phyloP scores from a whole-genome alignment of 2,113 vertebrate species.

The Hylia prasina region DNA sequence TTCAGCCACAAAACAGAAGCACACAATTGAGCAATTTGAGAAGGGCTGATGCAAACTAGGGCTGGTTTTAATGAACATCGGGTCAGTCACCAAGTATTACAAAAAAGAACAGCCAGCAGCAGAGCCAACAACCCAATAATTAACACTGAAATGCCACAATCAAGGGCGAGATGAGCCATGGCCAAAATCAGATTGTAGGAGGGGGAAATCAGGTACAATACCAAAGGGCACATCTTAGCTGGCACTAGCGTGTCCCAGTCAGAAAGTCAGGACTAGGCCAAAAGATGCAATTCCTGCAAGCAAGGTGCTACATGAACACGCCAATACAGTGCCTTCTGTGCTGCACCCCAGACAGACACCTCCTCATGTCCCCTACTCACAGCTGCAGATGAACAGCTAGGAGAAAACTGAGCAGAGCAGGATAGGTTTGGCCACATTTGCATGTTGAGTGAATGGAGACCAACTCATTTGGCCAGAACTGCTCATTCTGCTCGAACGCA shows the following conservation, averaged over 20 bases:
- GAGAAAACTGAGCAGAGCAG: not conserved
- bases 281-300: not conserved
- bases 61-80: not conserved
- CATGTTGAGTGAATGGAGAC: not conserved
- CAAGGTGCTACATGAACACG: not conserved
- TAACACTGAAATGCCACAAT: not conserved
- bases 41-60: not conserved
- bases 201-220: fast-evolving
- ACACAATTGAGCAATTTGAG: not conserved
- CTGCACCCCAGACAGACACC: fast-evolving
- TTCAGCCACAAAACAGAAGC: not conserved
- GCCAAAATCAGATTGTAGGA: not conserved
- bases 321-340: fast-evolving
- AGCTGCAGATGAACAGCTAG: not conserved
- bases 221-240: not conserved
- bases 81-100: not conserved
- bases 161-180: not conserved
- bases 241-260: not conserved
- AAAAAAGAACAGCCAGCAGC: not conserved
- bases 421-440: not conserved
- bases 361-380: fast-evolving
- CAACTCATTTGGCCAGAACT: not conserved
- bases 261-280: not conserved
- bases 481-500: not conserved
- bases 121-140: fast-evolving